These are phyloP conservation scores for Uria lomvia DNA, from an alignment of 2,113 vertebrate genomes.

Conservation along the genomic window DNA sequence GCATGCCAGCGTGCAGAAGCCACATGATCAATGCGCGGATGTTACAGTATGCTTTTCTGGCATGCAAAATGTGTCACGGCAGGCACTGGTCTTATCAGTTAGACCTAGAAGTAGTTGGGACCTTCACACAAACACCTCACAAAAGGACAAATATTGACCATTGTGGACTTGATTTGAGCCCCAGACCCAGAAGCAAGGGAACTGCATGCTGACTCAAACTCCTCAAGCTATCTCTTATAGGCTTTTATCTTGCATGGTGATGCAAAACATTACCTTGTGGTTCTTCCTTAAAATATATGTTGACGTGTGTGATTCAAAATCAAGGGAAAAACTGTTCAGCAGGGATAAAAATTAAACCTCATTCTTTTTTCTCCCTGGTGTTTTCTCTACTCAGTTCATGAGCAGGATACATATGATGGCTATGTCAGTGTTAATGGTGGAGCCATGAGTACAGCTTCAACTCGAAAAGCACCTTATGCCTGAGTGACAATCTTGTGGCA, in stretches of 20 bases:
- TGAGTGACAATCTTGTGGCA: background rate
- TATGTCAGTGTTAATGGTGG: background rate
- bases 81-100: background rate
- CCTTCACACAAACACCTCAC: background rate
- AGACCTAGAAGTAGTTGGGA: background rate
- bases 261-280: background rate
- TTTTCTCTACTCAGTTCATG: background rate
- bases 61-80: background rate
- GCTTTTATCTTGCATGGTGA: background rate
- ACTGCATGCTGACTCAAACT: background rate
- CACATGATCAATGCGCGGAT: background rate
- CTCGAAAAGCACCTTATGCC: background rate
- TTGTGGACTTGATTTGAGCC: background rate
- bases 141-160: background rate
- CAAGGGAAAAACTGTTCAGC: background rate
- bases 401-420: background rate
- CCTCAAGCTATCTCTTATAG: background rate
- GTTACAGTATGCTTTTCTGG: background rate
- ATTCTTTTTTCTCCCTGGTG: background rate
- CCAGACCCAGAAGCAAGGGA: background rate
- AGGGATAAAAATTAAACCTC: background rate
- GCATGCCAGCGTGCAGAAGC: background rate
- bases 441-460: background rate
- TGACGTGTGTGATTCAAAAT: background rate
- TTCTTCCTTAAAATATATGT: background rate